Evolutionary conservation across 1,140 invertebrate genomes (phyloP), one percentile per base, ranked within the genome.

Genomic region (Bombyx mandarina): DNA sequence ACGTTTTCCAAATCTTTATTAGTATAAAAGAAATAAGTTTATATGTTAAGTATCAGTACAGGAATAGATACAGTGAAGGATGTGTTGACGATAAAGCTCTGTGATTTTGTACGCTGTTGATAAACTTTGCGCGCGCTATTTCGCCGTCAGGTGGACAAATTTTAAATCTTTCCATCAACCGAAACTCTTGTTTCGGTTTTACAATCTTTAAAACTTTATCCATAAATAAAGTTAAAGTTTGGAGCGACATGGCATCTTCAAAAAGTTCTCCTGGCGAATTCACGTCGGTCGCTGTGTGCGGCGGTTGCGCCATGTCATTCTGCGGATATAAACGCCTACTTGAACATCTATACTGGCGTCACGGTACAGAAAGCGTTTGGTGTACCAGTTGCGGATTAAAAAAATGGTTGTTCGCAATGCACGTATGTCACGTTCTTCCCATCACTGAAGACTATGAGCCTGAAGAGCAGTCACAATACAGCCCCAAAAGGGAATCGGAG

Each of bases 301-400:
- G 69, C 7, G 58, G 63, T 44, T 79, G 77, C 51, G 55, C 58
- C 12, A 70, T 73, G 65, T 66, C 60, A 45, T 79, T 74, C 46
- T 63, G 64, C 18, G 60, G 73, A 7, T 78, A 78, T 49, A 71
- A 77, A 55, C 62, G 58, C 10, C 60, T 77, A 52, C 57, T 78
- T 1, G 71, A 72, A 43, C 77, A 79, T 65, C 53, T 79, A 47
- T 78, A 72, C 56, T 80, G 77, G 75, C 65, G 77, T 8, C 77
- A 80, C 47, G 75, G 73, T 8, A 78, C 73, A 0, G 75, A 78
- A 54, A 78, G 75, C 46, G 18, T 62, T n/a, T 65, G 57, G 45
- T 80, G 77, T 54, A 66, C 63, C 26, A 58, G 64, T 50, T 80
- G 77, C 42, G 52, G 52, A 5, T 45, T 80, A 43, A 75, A 69